These are phyloP conservation scores for Fragum fragum DNA, from an alignment of 2,888 invertebrate genomes.

Conservation along the genomic window DNA sequence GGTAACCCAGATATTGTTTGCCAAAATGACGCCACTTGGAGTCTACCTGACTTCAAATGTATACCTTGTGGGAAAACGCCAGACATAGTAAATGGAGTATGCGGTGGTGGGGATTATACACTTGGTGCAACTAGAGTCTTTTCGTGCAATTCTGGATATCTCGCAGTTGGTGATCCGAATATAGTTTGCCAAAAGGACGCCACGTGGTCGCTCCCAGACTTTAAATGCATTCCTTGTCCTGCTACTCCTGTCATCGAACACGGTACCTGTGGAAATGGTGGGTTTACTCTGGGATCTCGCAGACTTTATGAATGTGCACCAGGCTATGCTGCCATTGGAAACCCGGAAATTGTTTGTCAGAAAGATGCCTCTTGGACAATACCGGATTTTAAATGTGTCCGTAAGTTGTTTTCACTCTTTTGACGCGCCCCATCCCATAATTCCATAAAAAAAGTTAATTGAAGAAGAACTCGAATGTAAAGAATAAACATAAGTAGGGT, in stretches of 20 bases:
- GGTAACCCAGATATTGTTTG: constrained; percentile 51
- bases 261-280: constrained; percentile 42
- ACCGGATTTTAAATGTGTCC: constrained; percentile 36
- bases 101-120: constrained; percentile 38
- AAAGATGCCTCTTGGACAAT: constrained; percentile 31
- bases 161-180: constrained; percentile 34
- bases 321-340: constrained; percentile 49
- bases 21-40: constrained; percentile 47
- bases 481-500: too few species aligned
- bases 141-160: constrained; percentile 44
- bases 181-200: constrained; percentile 43
- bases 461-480: too few species aligned
- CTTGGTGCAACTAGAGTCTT: constrained; percentile 28
- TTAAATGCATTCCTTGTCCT: constrained; percentile 53
- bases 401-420: not conserved
- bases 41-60: constrained; percentile 41
- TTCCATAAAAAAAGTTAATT: too few species aligned
- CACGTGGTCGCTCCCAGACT: constrained; percentile 33
- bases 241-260: constrained; percentile 29
- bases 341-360: constrained; percentile 39
- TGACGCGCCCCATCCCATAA: too few species aligned
- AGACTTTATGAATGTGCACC: constrained; percentile 37
- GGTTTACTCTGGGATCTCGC: constrained; percentile 32
- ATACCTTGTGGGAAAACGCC: constrained; percentile 46
- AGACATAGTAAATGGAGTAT: constrained; percentile 37